phyloP scores from a whole-genome alignment of 1,140 invertebrate genomes.

The Atta texana region DNA sequence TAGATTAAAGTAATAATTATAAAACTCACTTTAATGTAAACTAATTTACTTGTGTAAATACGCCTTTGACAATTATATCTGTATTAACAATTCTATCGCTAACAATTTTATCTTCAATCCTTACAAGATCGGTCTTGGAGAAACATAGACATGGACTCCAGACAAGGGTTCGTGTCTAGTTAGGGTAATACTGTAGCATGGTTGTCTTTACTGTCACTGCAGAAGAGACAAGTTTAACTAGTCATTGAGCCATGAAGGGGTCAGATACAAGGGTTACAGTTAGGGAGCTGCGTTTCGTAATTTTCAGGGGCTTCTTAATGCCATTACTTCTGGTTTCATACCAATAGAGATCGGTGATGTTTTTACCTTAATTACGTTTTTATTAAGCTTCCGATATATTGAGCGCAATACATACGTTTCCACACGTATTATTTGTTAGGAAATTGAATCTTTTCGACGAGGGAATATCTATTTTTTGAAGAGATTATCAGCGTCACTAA shows the following conservation, averaged over 20 bases:
- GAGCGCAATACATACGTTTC: neutral
- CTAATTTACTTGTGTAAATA: slow-evolving; percentile 1
- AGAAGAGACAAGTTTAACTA: slow-evolving; percentile 11
- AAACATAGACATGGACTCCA: slow-evolving; percentile 18
- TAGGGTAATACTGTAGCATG: slow-evolving; percentile 71
- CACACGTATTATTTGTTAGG: neutral
- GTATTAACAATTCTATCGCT: neutral
- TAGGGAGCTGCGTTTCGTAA: slow-evolving; percentile 82
- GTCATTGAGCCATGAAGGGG: slow-evolving; percentile 68
- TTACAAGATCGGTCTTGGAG: slow-evolving; percentile 78
- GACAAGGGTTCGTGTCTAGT: slow-evolving; percentile 79
- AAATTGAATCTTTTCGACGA: neutral
- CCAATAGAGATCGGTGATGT: neutral
- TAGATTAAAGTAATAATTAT: neutral
- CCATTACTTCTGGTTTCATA: slow-evolving; percentile 83
- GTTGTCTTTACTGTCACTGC: slow-evolving; percentile 58
- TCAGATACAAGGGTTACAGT: slow-evolving; percentile 79
- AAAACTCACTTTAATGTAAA: neutral
- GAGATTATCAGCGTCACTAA: neutral
- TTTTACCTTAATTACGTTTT: slow-evolving; percentile 26
- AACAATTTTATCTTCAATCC: slow-evolving; percentile 74
- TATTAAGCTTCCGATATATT: neutral
- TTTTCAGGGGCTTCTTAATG: slow-evolving; percentile 83
- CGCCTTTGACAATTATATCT: neutral
- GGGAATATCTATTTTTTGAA: neutral